Percentiles rank a stretch among this genome's conserved stretches.
Evolutionary conservation across 2,113 vertebrate genomes (phyloP).

Genomic region (Chloropsis hardwickii): DNA sequence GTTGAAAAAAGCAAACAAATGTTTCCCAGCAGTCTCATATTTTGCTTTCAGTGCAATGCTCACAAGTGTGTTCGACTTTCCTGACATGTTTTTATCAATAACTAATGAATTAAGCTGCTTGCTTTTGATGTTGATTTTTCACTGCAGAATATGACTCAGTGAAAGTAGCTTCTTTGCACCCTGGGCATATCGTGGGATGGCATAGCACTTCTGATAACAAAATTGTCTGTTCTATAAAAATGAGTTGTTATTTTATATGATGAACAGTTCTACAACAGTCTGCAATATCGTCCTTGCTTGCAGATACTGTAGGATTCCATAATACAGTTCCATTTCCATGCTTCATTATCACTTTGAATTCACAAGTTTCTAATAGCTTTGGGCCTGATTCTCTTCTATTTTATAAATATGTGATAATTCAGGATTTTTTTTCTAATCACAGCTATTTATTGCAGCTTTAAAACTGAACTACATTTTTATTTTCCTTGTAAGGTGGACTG

Average conservation of each 20-base stretch:
- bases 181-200: neutral
- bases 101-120: neutral
- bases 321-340: neutral
- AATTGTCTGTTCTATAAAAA: neutral
- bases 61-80: neutral
- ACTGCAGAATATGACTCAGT: neutral
- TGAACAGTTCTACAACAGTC: neutral
- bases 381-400: neutral
- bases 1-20: neutral
- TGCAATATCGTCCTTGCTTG: neutral
- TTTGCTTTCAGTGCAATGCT: neutral
- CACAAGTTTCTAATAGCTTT: neutral
- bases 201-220: neutral
- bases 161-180: neutral
- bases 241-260: neutral
- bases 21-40: neutral
- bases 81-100: neutral
- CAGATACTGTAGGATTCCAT: neutral
- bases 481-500: neutral
- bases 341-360: neutral
- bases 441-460: neutral
- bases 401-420: neutral
- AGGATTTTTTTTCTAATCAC: neutral
- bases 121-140: neutral
- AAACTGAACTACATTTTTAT: neutral